These are phyloP conservation scores for Odocoileus virginianus DNA, from an alignment of 2,113 vertebrate species.

Conservation along the genomic window DNA sequence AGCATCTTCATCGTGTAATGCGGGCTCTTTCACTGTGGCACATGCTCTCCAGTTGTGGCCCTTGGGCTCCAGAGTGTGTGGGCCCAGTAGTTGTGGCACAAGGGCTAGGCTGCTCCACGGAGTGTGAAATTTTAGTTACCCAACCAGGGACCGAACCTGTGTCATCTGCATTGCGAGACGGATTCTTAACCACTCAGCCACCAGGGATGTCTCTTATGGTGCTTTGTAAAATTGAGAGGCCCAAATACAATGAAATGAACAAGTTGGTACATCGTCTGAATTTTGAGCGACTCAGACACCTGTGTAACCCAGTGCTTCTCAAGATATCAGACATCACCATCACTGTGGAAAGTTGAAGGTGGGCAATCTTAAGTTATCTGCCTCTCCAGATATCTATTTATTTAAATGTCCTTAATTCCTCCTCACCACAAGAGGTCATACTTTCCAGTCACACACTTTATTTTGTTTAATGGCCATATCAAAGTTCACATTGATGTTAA, in stretches of 20 bases:
- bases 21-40: neutral
- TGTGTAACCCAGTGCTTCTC: neutral
- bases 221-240: neutral
- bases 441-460: neutral
- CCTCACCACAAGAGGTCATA: neutral
- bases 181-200: neutral
- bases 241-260: neutral
- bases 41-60: neutral
- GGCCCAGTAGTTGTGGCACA: neutral
- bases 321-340: neutral
- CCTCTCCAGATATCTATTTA: neutral
- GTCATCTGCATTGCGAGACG: neutral
- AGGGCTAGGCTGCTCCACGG: neutral
- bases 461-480: neutral
- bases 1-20: neutral
- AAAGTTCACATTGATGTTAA: neutral
- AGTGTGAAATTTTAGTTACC: neutral
- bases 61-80: neutral
- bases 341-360: neutral
- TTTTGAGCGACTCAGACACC: neutral
- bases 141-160: neutral
- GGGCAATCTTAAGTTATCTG: neutral
- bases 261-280: neutral
- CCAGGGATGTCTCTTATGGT: neutral
- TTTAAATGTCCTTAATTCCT: neutral